These are phyloP conservation scores for Vanessa tameamea DNA, from an alignment of 1,140 invertebrate species.

Conservation along the genomic window DNA sequence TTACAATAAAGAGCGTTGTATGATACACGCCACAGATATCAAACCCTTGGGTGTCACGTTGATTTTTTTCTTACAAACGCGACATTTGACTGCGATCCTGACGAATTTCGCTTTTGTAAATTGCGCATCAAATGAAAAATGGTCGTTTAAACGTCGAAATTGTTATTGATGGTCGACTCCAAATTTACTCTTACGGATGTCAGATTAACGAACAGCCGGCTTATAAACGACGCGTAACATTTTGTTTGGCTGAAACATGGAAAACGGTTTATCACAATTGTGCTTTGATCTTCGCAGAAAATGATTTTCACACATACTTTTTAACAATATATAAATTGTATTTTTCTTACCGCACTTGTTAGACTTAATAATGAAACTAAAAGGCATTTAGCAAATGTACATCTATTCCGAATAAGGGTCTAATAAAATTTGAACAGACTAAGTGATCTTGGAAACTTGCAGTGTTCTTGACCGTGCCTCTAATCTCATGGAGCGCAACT, in stretches of 20 bases:
- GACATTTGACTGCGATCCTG: slow-evolving; percentile 55
- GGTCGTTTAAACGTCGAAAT: slow-evolving; percentile 67
- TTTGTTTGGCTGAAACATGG: slow-evolving; percentile 33
- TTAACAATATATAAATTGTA: not conserved
- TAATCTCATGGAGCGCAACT: slow-evolving; percentile 42
- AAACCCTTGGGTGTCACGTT: slow-evolving; percentile 42
- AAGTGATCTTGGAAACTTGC: slow-evolving; percentile 36
- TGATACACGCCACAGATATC: slow-evolving; percentile 37
- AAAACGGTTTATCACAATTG: slow-evolving; percentile 37
- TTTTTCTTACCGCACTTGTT: too few relatives aligned
- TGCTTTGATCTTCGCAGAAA: slow-evolving; percentile 34
- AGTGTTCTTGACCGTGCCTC: slow-evolving; percentile 37
- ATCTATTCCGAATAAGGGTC: slow-evolving; percentile 17
- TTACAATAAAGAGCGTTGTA: slow-evolving; percentile 57
- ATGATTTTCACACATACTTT: not conserved
- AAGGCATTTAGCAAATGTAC: not conserved
- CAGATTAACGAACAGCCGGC: slow-evolving; percentile 53
- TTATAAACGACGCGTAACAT: slow-evolving; percentile 34
- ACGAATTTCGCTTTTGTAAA: slow-evolving; percentile 54
- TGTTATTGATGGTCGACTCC: slow-evolving; percentile 69
- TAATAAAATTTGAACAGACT: slow-evolving; percentile 36
- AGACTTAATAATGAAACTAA: too few relatives aligned
- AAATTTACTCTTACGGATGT: slow-evolving; percentile 68
- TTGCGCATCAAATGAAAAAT: slow-evolving; percentile 69
- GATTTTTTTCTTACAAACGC: slow-evolving; percentile 57